Base-by-base conservation (phyloP, 1,140 invertebrate species). In the Geopemphigus sp. region DNA sequence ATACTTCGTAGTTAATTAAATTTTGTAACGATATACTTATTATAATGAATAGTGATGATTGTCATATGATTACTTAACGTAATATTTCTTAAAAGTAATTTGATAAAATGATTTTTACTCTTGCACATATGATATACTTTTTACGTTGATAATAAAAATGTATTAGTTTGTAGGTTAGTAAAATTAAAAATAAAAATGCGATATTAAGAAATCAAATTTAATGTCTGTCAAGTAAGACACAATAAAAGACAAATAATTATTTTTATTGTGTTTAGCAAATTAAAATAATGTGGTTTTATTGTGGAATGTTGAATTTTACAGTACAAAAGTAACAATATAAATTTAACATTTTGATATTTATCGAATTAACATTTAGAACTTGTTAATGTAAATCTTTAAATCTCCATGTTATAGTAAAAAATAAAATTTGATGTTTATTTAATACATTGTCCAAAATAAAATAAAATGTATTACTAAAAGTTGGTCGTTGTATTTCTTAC, bases 41-140 rank as follows among this genome's bases (percentile, higher is more conserved):
- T 72, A 39, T 54, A 72, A 72, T 72, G 53, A 29, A 54, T 72
- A 72, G 24, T 54, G 17, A 72, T 72, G 19, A 72, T n/a, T 72
- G n/a, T 1, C 24, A 19, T 29, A 72, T 39, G 17, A 15, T 29
- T 54, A 50, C 45, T 70, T 24, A 54, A 19, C 53, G 50, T 72
- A 54, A 19, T 54, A 29, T 26, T 72, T 8, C 47, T 53, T 54
- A 5, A 72, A 24, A 24, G n/a, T 68, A 68, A 68, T 47, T n/a
- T n/a, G n/a, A n/a, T n/a, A n/a, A n/a, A 50, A 68, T 24, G 1
- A 68, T 68, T 68, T n/a, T 8, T 68, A 11, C 22, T 70, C 17
- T 19, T 68, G 45, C 61, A 50, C 32, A 24, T 68, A 24, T 17
- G 24, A 47, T 47, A 24, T 24, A 47, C n/a, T 19, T 24, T 68